Evolutionary conservation across 2,888 invertebrate species (phyloP), one percentile per base, ranked within the genome.

Genomic region (Drosophila kambysellisi): DNA sequence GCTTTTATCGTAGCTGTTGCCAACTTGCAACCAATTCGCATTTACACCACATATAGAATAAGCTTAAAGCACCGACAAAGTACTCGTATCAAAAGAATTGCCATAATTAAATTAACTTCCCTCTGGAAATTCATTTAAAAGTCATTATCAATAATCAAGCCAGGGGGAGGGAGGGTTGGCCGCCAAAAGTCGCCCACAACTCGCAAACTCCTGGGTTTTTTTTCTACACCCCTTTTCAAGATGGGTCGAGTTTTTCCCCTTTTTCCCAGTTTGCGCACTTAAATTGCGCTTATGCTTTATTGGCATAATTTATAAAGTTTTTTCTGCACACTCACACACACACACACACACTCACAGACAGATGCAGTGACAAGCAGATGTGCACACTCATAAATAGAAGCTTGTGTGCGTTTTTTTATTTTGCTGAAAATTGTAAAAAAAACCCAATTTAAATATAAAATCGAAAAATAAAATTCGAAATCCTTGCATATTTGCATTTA

Each of bases 221-320:
- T 60, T 71, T 66, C 70, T 64, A 51, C 41, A 25, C 54, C 65
- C 61, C 50, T 48, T 59, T 30, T 51, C 15, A n/a, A 32, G 20
- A 9, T 35, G 56, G n/a, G 39, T 39, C n/a, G 56, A 8, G 12
- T 50, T 57, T 54, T 63, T 62, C 57, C 53, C 76, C 79, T 74
- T 72, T 75, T 74, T 69, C 69, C 54, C 76, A 74, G 74, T 74
- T 86, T 51, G 75, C 74, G 82, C 80, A 86, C 83, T 86, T 86
- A 86, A 88, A 88, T 80, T 83, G 82, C 82, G 88, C 85, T 85
- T 85, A 82, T 82, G 76, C 75, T 79, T 88, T 88, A 86, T 88
- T 86, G 86, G 76, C 86, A 86, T 88, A 88, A 86, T 88, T 86
- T 86, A 83, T 85, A 80, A 86, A 83, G 76, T 79, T 88, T 73